These are phyloP conservation scores for Chloebia gouldiae DNA, from an alignment of 2,113 vertebrate genomes.

Conservation along the genomic window DNA sequence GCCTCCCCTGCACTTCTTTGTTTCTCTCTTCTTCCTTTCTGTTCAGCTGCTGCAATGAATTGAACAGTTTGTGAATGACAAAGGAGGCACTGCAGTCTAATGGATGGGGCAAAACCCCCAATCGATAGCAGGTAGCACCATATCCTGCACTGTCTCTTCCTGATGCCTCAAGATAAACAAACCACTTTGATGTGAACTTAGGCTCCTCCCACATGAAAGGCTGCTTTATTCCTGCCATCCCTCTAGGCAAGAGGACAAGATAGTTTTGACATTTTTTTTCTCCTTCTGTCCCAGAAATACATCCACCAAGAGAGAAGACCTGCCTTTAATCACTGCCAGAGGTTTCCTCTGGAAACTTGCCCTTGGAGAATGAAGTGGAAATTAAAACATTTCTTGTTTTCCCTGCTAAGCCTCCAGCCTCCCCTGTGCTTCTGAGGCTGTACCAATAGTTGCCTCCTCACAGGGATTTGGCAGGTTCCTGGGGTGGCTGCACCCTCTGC, in stretches of 20 bases:
- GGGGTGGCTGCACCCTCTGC: not conserved
- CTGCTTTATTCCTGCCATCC: not conserved
- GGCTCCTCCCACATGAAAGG: not conserved
- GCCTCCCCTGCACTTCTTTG: not conserved
- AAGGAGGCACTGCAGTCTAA: not conserved
- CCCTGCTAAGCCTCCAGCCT: not conserved
- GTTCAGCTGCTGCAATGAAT: not conserved
- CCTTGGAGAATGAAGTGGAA: not conserved
- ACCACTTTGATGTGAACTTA: not conserved
- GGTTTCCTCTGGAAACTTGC: not conserved
- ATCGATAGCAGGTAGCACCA: not conserved
- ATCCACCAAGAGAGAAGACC: not conserved
- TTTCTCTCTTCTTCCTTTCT: not conserved
- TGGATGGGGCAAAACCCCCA: not conserved
- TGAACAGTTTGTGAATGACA: not conserved
- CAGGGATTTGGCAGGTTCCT: not conserved
- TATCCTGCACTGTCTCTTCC: not conserved
- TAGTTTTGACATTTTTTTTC: not conserved
- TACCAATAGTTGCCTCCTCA: not conserved
- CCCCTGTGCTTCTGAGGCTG: rapidly evolving
- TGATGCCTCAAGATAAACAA: not conserved
- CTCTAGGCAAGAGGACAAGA: not conserved
- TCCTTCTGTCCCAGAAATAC: not conserved
- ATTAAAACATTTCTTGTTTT: not conserved
- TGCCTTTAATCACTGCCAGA: not conserved